Evolutionary conservation across 1,140 invertebrate genomes (phyloP).

Genomic region (Macrosteles quadrilineatus): DNA sequence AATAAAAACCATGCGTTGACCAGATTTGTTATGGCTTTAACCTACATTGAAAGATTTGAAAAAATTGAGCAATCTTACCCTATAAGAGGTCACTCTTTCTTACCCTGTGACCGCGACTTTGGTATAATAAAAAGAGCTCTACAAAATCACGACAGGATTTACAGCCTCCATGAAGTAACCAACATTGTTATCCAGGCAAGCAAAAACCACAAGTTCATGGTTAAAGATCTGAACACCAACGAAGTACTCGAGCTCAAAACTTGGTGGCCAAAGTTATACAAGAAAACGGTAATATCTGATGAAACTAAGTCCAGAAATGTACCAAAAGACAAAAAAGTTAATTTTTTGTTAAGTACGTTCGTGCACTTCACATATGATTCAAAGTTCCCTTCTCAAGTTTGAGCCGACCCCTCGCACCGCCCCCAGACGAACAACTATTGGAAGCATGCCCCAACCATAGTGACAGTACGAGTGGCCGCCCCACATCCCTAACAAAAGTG

Average conservation of each 20-base stretch:
- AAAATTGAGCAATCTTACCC: constrained; percentile 30
- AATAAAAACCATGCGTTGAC: constrained; percentile 48
- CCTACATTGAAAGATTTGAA: constrained; percentile 22
- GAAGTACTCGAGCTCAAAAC: constrained; percentile 35
- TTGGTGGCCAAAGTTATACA: constrained; percentile 37
- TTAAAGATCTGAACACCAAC: constrained; percentile 17
- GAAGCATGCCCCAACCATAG: no score
- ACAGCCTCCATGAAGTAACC: not conserved
- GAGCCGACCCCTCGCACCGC: no score
- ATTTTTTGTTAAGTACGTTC: constrained; percentile 32
- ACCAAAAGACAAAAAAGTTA: constrained; percentile 28
- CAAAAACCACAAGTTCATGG: constrained; percentile 24
- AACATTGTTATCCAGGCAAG: not conserved
- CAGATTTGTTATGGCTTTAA: constrained; percentile 18
- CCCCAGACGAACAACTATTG: no score
- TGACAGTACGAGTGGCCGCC: no score
- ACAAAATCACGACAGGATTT: constrained; percentile 33
- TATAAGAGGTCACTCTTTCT: constrained; percentile 38
- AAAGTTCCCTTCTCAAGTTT: constrained; percentile 12
- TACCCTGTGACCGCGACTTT: constrained; percentile 38
- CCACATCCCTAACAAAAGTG: no score
- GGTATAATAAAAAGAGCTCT: constrained; percentile 33
- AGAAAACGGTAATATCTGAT: constrained; percentile 33
- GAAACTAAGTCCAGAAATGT: constrained; percentile 24
- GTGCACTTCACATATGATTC: constrained; percentile 28